Percentiles rank a stretch among this genome's conserved stretches.
Conservation (phyloP, 2,888 invertebrate genomes). For the Electrophaes corylata region DNA sequence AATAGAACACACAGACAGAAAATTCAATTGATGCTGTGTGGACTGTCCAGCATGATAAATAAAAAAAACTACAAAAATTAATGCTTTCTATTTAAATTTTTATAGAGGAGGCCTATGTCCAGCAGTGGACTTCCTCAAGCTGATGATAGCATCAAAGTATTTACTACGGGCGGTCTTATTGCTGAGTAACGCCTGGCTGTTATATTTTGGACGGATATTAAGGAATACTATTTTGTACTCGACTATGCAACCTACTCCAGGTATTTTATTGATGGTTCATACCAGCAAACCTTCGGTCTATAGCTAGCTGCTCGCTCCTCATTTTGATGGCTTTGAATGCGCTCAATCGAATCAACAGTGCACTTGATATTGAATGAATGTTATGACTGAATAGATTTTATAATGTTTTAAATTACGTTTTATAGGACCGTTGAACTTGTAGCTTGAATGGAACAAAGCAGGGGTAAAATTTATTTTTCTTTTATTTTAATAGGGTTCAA, state of each 20-base stretch:
- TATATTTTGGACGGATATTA: too few species aligned
- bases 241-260: not conserved
- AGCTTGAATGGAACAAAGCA: not conserved
- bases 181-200: too few species aligned
- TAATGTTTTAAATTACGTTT: conserved; percentile 7
- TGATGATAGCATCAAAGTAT: too few species aligned
- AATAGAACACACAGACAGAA: too few species aligned
- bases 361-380: conserved; percentile 22
- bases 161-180: too few species aligned
- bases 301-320: conserved; percentile 4
- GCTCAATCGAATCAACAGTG: conserved; percentile 21
- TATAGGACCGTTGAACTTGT: conserved; percentile 27
- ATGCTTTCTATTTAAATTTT: too few species aligned
- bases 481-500: not conserved
- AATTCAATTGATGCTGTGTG: too few species aligned
- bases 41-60: too few species aligned
- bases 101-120: too few species aligned
- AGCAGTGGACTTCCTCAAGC: too few species aligned
- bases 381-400: conserved; percentile 19
- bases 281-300: not conserved
- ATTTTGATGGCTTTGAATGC: conserved; percentile 18
- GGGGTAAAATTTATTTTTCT: not conserved
- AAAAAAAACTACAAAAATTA: too few species aligned
- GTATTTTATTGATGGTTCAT: conserved; percentile 2
- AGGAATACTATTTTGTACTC: too few species aligned